These are phyloP conservation scores for Taphrorychus bicolor DNA, from an alignment of 2,888 invertebrate genomes.

Conservation along the genomic window DNA sequence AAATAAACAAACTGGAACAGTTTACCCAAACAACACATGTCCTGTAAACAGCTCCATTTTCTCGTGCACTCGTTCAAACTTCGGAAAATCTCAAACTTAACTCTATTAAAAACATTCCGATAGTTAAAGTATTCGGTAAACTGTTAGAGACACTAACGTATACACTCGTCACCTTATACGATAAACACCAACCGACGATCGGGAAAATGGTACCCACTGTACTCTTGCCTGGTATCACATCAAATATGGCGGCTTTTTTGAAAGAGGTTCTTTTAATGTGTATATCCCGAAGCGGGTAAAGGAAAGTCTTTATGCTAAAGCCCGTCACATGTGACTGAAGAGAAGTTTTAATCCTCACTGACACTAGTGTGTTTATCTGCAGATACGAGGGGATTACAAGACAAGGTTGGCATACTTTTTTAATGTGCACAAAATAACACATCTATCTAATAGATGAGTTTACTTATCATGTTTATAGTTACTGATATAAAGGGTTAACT, in stretches of 20 bases:
- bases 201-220: slow-evolving; percentile 24
- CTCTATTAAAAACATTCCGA: slow-evolving; percentile 18
- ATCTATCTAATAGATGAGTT: too few relatives aligned
- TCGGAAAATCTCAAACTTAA: slow-evolving; percentile 18
- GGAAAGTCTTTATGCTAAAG: slow-evolving; percentile 35
- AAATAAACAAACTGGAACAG: slow-evolving; percentile 13
- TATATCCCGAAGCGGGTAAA: slow-evolving; percentile 10
- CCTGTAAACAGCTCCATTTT: slow-evolving; percentile 26
- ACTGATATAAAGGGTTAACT: too few relatives aligned
- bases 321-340: slow-evolving; percentile 28
- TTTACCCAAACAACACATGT: slow-evolving; percentile 30
- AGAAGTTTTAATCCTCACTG: slow-evolving; percentile 10
- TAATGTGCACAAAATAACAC: too few relatives aligned
- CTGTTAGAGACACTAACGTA: slow-evolving; percentile 37
- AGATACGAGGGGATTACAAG: neutral
- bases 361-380: neutral
- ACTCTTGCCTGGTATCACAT: neutral
- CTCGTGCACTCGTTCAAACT: slow-evolving; percentile 11
- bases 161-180: slow-evolving; percentile 26
- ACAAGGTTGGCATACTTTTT: too few relatives aligned
- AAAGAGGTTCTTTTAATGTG: slow-evolving; percentile 2
- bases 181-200: slow-evolving; percentile 16
- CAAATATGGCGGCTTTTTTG: neutral
- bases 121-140: slow-evolving; percentile 31
- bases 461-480: too few relatives aligned